A percentile compares a stretch with the other conserved stretches of the same genome.
phyloP scores from a whole-genome alignment of 2,113 vertebrate species.

The Benthochromis sp. region DNA sequence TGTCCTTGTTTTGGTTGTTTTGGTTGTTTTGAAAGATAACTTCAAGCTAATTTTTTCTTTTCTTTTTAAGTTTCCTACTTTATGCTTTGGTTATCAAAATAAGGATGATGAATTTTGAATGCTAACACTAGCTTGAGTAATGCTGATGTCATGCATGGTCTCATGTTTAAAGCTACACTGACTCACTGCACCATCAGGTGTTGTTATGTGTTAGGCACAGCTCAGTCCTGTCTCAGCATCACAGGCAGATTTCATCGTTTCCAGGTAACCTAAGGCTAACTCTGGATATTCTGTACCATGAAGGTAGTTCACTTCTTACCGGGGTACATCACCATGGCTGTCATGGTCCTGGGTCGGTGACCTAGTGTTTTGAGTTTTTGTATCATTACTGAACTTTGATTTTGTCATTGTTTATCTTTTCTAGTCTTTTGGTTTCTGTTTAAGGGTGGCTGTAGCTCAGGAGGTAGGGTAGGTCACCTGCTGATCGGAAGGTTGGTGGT shows the following conservation, averaged over 20 bases:
- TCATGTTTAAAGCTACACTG: neutral
- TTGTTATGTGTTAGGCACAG: neutral
- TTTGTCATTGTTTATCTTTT: neutral
- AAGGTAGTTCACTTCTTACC: neutral
- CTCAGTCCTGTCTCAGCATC: neutral
- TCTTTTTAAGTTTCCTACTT: neutral
- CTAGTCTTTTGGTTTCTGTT: neutral
- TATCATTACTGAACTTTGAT: neutral
- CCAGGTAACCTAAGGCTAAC: neutral
- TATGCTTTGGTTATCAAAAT: neutral
- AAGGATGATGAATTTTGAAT: neutral
- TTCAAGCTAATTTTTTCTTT: neutral
- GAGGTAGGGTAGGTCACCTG: neutral
- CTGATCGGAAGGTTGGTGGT: neutral
- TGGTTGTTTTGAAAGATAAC: neutral
- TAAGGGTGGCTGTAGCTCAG: neutral
- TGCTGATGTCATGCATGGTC: neutral
- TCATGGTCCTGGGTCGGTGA: neutral
- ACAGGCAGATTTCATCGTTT: fast-evolving
- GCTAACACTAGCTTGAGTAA: neutral
- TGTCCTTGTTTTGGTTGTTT: neutral
- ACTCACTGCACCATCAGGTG: neutral
- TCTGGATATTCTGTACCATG: neutral
- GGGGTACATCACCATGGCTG: neutral
- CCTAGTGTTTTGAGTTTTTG: neutral